Conservation (phyloP, 2,113 vertebrate genomes). For the Nerophis lumbriciformis region DNA sequence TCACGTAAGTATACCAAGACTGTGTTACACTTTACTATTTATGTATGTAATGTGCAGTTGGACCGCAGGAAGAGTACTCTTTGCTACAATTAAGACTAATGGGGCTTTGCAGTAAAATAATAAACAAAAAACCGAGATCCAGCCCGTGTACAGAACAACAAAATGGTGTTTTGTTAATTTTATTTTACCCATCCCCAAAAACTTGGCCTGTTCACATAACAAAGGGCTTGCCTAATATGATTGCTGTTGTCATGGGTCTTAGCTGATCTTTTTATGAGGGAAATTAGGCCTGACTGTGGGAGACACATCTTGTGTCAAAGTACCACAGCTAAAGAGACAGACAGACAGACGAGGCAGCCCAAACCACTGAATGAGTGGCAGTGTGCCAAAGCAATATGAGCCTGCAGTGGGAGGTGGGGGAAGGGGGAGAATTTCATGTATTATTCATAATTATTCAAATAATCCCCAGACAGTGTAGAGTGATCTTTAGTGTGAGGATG, state of each 20-base stretch:
- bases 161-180: slow-evolving; percentile 24
- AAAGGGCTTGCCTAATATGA: slow-evolving; percentile 60
- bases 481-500: slow-evolving; percentile 55
- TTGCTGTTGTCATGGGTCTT: slow-evolving; percentile 60
- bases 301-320: slow-evolving; percentile 61
- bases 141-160: slow-evolving; percentile 11
- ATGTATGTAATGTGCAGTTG: no score
- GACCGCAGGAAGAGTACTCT: no score
- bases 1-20: no score
- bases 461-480: slow-evolving; percentile 68
- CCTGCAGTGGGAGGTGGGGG: slow-evolving; percentile 63
- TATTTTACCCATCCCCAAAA: slow-evolving; percentile 23
- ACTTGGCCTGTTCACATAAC: slow-evolving; percentile 52
- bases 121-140: slow-evolving; percentile 2
- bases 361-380: slow-evolving; percentile 66
- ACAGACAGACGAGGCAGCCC: slow-evolving; percentile 30
- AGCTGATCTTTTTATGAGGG: slow-evolving; percentile 59
- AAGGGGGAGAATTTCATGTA: slow-evolving; percentile 70
- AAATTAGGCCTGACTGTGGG: slow-evolving; percentile 69
- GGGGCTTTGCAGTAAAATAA: no score
- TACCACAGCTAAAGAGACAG: slow-evolving; percentile 59
- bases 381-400: slow-evolving; percentile 78
- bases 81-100: no score
- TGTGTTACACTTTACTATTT: no score
- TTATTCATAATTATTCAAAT: slow-evolving; percentile 77